Evolutionary conservation across 2,888 invertebrate species (phyloP), one percentile per base, ranked within the genome.

Genomic region (Agelastica alni): DNA sequence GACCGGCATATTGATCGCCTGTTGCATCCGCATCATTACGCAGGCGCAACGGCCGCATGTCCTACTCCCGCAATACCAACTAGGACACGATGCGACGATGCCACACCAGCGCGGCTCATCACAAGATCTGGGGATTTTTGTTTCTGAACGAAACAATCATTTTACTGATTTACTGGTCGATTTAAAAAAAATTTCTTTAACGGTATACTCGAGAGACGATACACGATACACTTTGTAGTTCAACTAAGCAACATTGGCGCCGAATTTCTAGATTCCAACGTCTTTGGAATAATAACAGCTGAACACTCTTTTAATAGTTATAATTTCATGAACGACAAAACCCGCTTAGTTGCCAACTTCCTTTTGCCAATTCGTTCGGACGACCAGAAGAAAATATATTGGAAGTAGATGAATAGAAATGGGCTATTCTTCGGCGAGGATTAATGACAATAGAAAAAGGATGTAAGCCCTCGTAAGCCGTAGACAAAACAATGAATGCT

Each of bases 1-100:
- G 36, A 18, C 37, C 37, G 37, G 54, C 53, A 54, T 73, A 73
- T 73, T 71, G 74, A 74, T 74, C 71, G 73, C 74, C 74, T 75
- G 74, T 75, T 75, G 70, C 70, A 65, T 66, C 56, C 54, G 55
- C 45, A 12, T 17, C 26, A 65, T 7, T 48, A 61, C 71, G 69
- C 70, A 55, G 52, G 70, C 65, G 63, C 60, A 59, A 51, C 55
- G 57, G 57, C 66, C 67, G 68, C 70, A 62, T 71, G 71, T 68
- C 69, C 70, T 69, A 69, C 67, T 68, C 66, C 64, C 62, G 65
- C 64, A 60, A 58, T 55, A 46, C 47, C 62, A 60, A 56, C 55
- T 58, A 58, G 60, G 58, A 46, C 53, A 55, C 16, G 32, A 22
- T 28, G 34, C 45, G 7, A 13, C 18, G 43, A 51, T 54, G 55